Evolutionary conservation across 2,797 vertebrate species (phyloP), one percentile per base, ranked within the genome.

Genomic region (Oceanodroma leucorhoa): DNA sequence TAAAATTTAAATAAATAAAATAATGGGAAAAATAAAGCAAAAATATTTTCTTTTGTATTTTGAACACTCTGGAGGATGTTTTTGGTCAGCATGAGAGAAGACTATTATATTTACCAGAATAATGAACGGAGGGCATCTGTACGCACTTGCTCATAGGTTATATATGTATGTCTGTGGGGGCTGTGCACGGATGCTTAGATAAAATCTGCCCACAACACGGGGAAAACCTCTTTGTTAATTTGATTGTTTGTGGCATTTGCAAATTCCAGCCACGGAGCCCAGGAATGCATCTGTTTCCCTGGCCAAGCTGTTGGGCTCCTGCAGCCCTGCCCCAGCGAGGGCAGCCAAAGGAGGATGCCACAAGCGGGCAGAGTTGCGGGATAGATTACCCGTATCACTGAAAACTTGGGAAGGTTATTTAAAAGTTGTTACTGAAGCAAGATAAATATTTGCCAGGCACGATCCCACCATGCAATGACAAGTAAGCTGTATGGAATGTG

Each of bases 401-500:
- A 75, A 73, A 70, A 36, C 48, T 40, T 11, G 29, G 72, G 53
- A 91, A 91, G 53, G 45, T 85, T 94, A 45, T 94, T 93, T 81
- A 83, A 84, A 87, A 94, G n/a, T 57, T 95, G 38, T 92, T 87
- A 30, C 41, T 50, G 65, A 83, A 81, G 70, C 58, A 95, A 91
- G 73, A 93, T 53, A 93, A 97, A 97, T 96, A 95, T 97, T 96
- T 97, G 36, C 46, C n/a, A 10, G 58, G 79, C 79, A 3, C 5
- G 65, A 83, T 92, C 93, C 87, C 94, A 91, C 94, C 7, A 1
- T 46, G 87, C 41, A 87, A n/a, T 48, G 57, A 75, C 87, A 83
- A 93, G 81, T 82, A 90, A 95, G 81, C 93, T 94, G 83, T 86
- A 41, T 69, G 94, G 95, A 95, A 97, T 94, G 95, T 53, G 70